Evolutionary conservation across 2,888 invertebrate species (phyloP), one percentile per base, ranked within the genome.

Genomic region (Drosophila colorata): DNA sequence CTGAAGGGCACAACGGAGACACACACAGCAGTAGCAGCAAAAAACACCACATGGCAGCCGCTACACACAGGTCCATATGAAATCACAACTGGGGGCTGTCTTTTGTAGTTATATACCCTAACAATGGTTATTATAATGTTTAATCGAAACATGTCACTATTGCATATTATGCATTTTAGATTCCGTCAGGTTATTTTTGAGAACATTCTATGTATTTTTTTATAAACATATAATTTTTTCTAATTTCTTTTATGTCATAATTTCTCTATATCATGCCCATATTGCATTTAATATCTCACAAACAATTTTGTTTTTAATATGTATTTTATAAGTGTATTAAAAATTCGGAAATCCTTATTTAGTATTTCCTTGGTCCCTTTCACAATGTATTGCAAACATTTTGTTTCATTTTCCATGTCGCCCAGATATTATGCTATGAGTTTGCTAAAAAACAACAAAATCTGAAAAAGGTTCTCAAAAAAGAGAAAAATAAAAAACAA

Each of bases 1-100:
- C 69, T 59, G 37, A 46, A 31, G 69, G 69, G 48, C 63, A 55
- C 53, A 63, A 46, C 18, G 51, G 35, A 35, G 33, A 57, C 60
- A 74, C 16, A 58, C 40, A 37, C 18, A 11, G 25, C 8, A 13
- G 7, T 2, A 25, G n/a, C 4, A 44, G 43, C 20, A 25, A 44
- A 14, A 13, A 25, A n/a, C 16, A 44, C 6, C 9, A 33, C 6
- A 37, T 9, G 28, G n/a, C 40, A 33, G 3, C 4, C 38, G 16
- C n/a, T 16, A 9, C 38, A 16, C 49, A 37, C 43, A 38, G 28
- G 25, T 41, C 35, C 35, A 49, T 20, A 49, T 49, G 28, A 53
- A 49, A 40, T 74, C 49, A 37, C 74, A 58, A 58, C 40, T 37
- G 35, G 25, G 35, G 25, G 25, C 25, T 37, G 48, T 28, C 51